Conservation (phyloP, 2,888 invertebrate species). For the Sinotaia quadrata region DNA sequence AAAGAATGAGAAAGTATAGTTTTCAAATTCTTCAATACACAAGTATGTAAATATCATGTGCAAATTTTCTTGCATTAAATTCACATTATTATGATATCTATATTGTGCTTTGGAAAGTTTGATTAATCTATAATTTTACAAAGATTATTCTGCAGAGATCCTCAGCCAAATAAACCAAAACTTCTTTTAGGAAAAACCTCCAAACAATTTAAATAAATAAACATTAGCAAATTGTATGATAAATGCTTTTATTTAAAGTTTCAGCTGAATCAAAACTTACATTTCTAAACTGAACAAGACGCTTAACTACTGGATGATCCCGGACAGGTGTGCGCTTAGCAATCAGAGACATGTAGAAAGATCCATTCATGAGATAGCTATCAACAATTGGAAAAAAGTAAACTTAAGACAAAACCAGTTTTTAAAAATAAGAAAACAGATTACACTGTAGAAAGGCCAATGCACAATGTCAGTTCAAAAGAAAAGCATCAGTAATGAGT, state of each 20-base stretch:
- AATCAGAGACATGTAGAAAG: conserved; percentile 88
- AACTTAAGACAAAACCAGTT: too few species aligned
- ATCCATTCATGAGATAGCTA: conserved; percentile 89
- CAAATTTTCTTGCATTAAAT: neutral
- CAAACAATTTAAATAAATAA: too few species aligned
- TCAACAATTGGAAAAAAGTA: conserved; percentile 64
- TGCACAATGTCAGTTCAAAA: too few species aligned
- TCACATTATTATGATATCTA: too few species aligned
- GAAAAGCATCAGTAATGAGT: too few species aligned
- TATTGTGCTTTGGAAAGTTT: too few species aligned
- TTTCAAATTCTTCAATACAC: too few species aligned
- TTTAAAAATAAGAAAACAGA: too few species aligned
- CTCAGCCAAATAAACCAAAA: neutral
- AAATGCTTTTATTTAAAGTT: neutral
- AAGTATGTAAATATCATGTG: neutral
- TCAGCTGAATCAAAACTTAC: conserved; percentile 47
- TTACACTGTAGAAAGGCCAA: too few species aligned
- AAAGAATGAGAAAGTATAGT: too few species aligned
- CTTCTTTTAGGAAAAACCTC: neutral
- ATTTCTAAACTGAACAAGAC: conserved; percentile 82
- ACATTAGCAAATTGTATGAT: too few species aligned
- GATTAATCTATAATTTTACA: neutral
- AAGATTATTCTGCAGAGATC: neutral
- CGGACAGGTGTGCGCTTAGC: conserved; percentile 81
- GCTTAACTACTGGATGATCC: conserved; percentile 91